Conservation (phyloP, 1,140 invertebrate genomes). For the Archegozetes longisetosus region DNA sequence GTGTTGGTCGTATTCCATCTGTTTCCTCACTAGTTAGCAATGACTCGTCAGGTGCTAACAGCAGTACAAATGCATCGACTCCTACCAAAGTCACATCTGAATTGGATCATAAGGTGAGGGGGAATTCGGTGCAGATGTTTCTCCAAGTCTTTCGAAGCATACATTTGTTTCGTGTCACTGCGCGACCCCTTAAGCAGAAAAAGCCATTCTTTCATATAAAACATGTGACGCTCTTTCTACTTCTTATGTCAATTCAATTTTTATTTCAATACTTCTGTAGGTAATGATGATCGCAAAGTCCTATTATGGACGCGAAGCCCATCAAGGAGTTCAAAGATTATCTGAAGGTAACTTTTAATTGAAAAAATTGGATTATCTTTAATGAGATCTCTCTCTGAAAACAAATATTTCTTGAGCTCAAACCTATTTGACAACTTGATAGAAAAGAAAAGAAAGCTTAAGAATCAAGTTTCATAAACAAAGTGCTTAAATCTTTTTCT, state of each 20-base stretch:
- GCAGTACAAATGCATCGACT: constrained; percentile 2
- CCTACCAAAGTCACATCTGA: constrained; percentile 9
- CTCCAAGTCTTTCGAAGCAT: background rate
- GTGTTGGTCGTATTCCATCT: background rate
- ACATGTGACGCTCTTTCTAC: too few relatives aligned
- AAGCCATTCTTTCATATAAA: too few relatives aligned
- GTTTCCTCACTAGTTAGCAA: background rate
- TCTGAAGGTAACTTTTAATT: constrained; percentile 15
- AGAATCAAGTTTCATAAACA: too few relatives aligned
- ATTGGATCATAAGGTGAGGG: constrained; percentile 13
- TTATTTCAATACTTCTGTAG: too few relatives aligned
- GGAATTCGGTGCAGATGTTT: background rate
- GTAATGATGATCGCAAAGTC: constrained; percentile 28
- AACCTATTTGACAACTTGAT: too few relatives aligned
- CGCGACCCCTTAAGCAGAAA: too few relatives aligned
- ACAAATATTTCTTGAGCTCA: too few relatives aligned
- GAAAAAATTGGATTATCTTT: too few relatives aligned
- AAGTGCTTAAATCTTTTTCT: too few relatives aligned
- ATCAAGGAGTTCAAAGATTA: constrained; percentile 16
- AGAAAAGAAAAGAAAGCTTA: too few relatives aligned
- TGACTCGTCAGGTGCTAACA: background rate
- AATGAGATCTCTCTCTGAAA: too few relatives aligned
- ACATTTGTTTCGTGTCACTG: background rate
- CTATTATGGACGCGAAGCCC: constrained; percentile 22
- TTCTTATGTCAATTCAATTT: too few relatives aligned